Base-by-base conservation (phyloP, 1,140 invertebrate species). In the Fopius arisanus region DNA sequence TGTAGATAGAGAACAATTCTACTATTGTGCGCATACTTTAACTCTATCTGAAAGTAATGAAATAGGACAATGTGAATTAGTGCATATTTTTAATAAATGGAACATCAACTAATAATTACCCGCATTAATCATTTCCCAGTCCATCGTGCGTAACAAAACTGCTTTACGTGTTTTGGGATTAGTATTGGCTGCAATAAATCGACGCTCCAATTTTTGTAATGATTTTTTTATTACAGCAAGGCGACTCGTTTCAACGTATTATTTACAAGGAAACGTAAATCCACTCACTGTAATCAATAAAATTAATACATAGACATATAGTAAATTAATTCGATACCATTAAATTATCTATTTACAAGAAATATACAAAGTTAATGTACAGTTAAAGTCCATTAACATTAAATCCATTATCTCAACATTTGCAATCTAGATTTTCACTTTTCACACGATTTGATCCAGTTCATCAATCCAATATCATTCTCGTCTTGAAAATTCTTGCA, bases 11-110 rank as follows among this genome's bases (percentile, higher is more conserved):
- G 72, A 81, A 84, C 77, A 82, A 82, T 77, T 59, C 54, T 78
- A 81, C 62, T 76, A 79, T 78, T 80, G 78, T 83, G 82, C 54
- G 82, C 78, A 78, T 81, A 79, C 73, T 83, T 62, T 72, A 28
- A 71, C 72, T 83, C 74, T 75, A 78, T 86, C 76, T 85, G 84
- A 87, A 87, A 87, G 83, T 87, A 83, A 83, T 78, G 78, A 78
- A 80, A 83, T 82, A 82, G 78, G 79, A 65, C 76, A 78, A 82
- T 86, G 80, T 85, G 82, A 84, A 86, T 82, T 85, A 86, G 79
- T 82, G 83, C 76, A 87, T 87, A 87, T 87, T 87, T 87, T 87
- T 87, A 87, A 87, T 87, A 87, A 86, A 87, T 86, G 85, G 84
- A 87, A 79, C 80, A 78, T 80, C 75, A 82, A 82, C 81, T 81